Evolutionary conservation across 2,888 invertebrate species (phyloP).

Genomic region (Drosophila subsilvestris): DNA sequence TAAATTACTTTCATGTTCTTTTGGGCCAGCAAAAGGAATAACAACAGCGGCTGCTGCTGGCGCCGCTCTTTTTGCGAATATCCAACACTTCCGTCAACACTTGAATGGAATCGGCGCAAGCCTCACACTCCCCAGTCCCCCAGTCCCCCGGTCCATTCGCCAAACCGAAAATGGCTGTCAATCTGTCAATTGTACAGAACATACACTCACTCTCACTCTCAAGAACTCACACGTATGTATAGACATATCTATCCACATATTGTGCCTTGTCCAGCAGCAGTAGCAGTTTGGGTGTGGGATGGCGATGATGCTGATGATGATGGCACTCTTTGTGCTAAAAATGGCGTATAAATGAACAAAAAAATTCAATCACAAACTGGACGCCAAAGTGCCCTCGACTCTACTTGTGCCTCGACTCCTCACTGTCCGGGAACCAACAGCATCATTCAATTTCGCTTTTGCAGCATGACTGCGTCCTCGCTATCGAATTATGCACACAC

Average conservation of each 20-base stretch:
- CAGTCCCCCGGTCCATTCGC: constrained; percentile 3
- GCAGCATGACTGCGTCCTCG: constrained; percentile 36
- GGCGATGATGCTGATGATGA: constrained; percentile 13
- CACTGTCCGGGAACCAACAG: constrained; percentile 14
- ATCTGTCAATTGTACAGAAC: constrained; percentile 68
- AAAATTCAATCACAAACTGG: constrained; percentile 63
- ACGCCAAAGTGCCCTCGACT: constrained; percentile 52
- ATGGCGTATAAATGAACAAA: constrained; percentile 59
- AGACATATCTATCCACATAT: constrained; percentile 44
- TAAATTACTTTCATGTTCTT: constrained; percentile 72
- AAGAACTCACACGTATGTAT: neutral
- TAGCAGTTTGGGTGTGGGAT: neutral
- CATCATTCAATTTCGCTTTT: constrained; percentile 47
- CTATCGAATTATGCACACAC: constrained; percentile 41
- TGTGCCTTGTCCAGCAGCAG: constrained; percentile 21
- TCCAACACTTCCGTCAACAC: constrained; percentile 78
- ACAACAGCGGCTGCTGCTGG: constrained; percentile 13
- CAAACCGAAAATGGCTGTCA: constrained; percentile 71
- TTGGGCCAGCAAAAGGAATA: constrained; percentile 14
- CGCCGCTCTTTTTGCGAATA: constrained; percentile 60
- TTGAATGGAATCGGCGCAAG: constrained; percentile 61
- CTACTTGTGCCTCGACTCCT: neutral
- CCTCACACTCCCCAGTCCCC: neutral
- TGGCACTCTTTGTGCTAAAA: constrained; percentile 51
- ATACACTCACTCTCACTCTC: constrained; percentile 20